A percentile compares a stretch with the other conserved stretches of the same genome.
These are phyloP conservation scores for Macrotus californicus DNA, from an alignment of 2,113 vertebrate genomes.

Conservation along the genomic window DNA sequence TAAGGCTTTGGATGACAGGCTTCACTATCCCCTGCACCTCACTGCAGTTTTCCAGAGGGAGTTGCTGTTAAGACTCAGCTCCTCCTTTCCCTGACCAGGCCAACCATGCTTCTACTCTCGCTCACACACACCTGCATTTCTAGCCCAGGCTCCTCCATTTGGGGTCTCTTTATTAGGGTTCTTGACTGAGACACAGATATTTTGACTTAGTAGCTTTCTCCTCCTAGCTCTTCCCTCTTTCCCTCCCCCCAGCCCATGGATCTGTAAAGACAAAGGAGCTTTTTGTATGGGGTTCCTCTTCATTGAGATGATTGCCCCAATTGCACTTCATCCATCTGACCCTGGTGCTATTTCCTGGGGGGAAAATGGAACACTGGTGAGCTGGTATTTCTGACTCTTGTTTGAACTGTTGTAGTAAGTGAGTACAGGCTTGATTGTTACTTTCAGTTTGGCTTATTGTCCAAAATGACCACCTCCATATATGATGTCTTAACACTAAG, in stretches of 20 bases:
- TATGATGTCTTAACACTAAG: not conserved
- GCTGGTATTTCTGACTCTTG: not conserved
- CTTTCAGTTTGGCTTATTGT: not conserved
- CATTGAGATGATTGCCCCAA: not conserved
- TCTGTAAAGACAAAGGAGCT: not conserved
- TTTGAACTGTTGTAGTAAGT: not conserved
- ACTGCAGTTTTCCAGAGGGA: not conserved
- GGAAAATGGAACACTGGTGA: not conserved
- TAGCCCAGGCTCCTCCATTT: not conserved
- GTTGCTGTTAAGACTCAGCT: not conserved
- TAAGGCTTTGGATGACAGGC: not conserved
- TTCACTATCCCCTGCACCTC: not conserved
- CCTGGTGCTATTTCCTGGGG: too few relatives aligned
- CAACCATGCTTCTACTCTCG: rapidly evolving
- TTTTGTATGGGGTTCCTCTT: not conserved
- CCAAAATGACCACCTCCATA: not conserved
- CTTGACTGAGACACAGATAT: too few relatives aligned
- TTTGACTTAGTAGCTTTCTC: not conserved
- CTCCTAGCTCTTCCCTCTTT: not conserved
- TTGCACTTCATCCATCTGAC: not conserved
- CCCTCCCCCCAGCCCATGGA: too few relatives aligned
- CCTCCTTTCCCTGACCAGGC: rapidly evolving
- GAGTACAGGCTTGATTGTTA: not conserved
- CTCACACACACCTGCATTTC: not conserved
- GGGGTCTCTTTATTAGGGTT: not conserved